Base-by-base conservation (phyloP, 2,888 invertebrate species). In the Odontocerum albicorne region DNA sequence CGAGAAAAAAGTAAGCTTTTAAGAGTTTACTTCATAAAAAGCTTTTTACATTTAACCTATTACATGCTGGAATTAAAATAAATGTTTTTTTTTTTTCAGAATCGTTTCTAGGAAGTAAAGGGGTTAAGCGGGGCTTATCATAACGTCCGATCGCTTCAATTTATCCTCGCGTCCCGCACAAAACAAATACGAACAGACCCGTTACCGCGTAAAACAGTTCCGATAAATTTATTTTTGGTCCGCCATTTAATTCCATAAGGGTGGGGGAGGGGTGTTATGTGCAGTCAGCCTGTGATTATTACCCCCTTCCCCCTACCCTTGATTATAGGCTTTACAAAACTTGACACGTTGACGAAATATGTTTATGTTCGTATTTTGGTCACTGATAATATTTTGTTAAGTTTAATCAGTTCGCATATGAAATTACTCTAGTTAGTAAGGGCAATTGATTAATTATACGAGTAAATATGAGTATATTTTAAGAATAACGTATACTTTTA, bases 201-300 rank as follows among this genome's bases (percentile, higher is more conserved):
- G 35, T 35, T 46, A 35, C 47, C 13, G 22, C 44, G 51, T 52
- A 22, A 52, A 40, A 38, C 15, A 38, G 44, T 40, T 43, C 31
- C 50, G 40, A 51, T 56, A 56, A 56, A 52, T 57, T 57, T 52
- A 43, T 45, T 52, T 42, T 38, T 45, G 43, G 50, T 42, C 45
- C 47, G 31, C 52, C 36, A 52, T 57, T 57, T 46, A 46, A 57
- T 57, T 47, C 54, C 45, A 46, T 44, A 45, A 47, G 57, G 39
- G 36, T 13, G 38, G 31, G 6, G 31, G 52, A 45, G 52, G 57
- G 39, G 36, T 13, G 38, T 39, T 6, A 20, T 15, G 20, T 52
- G 52, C 52, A 56, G 46, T 56, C 54, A 51, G 44, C 43, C 45
- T 40, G 21, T 38, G 44, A 57, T 57, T 47, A 52, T 38, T 35